Evolutionary conservation across 2,113 vertebrate species (phyloP).

Genomic region (Nothocercus nigrocapillus): DNA sequence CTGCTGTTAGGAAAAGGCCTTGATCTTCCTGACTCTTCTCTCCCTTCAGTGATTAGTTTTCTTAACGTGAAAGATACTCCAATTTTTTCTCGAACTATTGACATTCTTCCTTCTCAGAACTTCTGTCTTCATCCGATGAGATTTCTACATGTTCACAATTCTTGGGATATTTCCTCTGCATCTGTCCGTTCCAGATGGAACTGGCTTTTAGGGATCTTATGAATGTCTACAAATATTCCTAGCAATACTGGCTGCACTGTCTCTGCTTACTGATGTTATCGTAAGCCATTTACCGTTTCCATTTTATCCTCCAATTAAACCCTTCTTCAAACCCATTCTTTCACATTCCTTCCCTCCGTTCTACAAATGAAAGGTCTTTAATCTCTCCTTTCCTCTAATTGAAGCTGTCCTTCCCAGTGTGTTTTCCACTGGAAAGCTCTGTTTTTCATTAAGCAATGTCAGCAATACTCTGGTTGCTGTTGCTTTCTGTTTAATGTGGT

Average conservation of each 20-base stretch:
- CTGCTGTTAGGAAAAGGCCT: not conserved
- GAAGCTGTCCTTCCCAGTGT: constrained; percentile 13
- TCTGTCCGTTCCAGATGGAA: not conserved
- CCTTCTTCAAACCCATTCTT: constrained; percentile 45
- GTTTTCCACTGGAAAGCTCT: constrained; percentile 47
- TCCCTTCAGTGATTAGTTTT: not conserved
- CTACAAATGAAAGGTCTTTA: constrained; percentile 49
- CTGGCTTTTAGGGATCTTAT: not conserved
- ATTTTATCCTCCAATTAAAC: constrained; percentile 58
- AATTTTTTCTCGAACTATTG: not conserved
- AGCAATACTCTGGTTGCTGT: not conserved
- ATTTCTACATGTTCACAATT: constrained; percentile 29
- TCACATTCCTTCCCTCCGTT: constrained; percentile 22
- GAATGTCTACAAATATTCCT: not conserved
- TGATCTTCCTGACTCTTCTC: not conserved
- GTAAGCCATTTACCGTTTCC: constrained; percentile 5
- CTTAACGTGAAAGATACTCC: not conserved
- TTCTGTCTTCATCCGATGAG: not conserved
- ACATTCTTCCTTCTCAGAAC: not conserved
- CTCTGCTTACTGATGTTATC: constrained; percentile 36
- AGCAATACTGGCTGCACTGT: not conserved
- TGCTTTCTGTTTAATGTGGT: constrained; percentile 55
- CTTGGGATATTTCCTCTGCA: constrained; percentile 11
- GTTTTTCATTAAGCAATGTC: constrained; percentile 68
- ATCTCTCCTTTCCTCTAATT: constrained; percentile 59